Conservation (phyloP, 2,797 vertebrate genomes). For the Myiotriccus ornatus region DNA sequence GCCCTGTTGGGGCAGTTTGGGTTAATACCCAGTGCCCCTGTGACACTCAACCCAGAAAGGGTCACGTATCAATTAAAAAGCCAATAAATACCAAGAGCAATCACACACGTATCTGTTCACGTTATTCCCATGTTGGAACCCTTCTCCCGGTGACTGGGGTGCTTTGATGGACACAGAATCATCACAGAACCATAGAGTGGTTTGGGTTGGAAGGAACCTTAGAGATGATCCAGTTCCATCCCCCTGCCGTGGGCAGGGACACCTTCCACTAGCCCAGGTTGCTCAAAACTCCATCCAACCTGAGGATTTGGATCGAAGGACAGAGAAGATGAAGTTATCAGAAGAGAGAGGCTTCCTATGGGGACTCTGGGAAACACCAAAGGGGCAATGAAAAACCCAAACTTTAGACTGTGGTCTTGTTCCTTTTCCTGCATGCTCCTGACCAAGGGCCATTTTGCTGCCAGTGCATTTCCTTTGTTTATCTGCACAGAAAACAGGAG, state of each 20-base stretch:
- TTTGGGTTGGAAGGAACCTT: neutral
- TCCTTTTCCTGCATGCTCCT: neutral
- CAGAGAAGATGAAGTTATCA: neutral
- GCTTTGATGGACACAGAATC: neutral
- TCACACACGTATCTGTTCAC: neutral
- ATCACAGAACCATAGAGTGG: neutral
- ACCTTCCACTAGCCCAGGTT: neutral
- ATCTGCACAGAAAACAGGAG: neutral
- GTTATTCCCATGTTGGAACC: neutral
- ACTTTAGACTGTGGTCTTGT: neutral
- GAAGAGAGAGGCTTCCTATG: neutral
- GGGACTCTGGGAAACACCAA: neutral
- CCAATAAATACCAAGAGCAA: neutral
- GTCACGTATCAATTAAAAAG: fast-evolving
- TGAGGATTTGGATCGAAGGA: neutral
- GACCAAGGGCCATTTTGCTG: neutral
- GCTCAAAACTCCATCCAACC: neutral
- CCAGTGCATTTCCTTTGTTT: neutral
- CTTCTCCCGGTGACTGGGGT: neutral
- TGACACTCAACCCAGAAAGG: fast-evolving
- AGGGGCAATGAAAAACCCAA: neutral
- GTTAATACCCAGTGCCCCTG: neutral
- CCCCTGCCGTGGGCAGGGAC: neutral
- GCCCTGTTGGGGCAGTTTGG: fast-evolving
- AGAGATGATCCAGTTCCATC: neutral